A percentile compares a stretch with the other conserved stretches of the same genome.
phyloP scores from a whole-genome alignment of 2,888 invertebrate genomes.

The Pasiphila rectangulata region DNA sequence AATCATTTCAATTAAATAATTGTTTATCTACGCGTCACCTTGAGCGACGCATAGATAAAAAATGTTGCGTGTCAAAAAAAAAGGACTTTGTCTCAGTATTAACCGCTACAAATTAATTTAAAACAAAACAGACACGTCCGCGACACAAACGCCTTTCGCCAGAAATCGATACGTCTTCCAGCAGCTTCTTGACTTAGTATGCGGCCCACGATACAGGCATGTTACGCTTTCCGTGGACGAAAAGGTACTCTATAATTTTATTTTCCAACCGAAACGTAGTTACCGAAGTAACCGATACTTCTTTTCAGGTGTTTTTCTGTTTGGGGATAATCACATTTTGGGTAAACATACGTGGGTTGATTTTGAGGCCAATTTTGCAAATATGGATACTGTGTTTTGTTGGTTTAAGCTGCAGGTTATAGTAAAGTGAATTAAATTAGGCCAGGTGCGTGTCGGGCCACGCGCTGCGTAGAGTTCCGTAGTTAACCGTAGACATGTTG shows the following conservation, averaged over 20 bases:
- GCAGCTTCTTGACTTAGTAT: conserved; percentile 58
- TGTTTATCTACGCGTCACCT: conserved; percentile 30
- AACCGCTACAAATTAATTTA: too few species aligned
- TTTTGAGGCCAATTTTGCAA: not conserved
- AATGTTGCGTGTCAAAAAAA: too few species aligned
- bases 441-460: too few species aligned
- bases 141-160: conserved; percentile 49
- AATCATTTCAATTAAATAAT: conserved; percentile 18
- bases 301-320: conserved; percentile 46
- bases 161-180: conserved; percentile 61
- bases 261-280: conserved; percentile 77
- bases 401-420: not conserved
- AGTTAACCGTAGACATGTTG: too few species aligned
- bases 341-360: conserved; percentile 26
- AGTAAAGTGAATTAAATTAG: conserved; percentile 9
- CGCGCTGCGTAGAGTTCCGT: too few species aligned
- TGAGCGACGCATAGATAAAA: too few species aligned
- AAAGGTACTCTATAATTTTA: conserved; percentile 80
- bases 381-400: not conserved
- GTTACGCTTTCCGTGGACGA: conserved; percentile 71
- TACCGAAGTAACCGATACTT: conserved; percentile 74
- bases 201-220: conserved; percentile 59
- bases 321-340: conserved; percentile 49
- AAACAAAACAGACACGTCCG: conserved; percentile 44
- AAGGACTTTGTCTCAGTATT: too few species aligned